These are phyloP conservation scores for Drosophila acutilabella DNA, from an alignment of 2,888 invertebrate genomes.

Conservation along the genomic window DNA sequence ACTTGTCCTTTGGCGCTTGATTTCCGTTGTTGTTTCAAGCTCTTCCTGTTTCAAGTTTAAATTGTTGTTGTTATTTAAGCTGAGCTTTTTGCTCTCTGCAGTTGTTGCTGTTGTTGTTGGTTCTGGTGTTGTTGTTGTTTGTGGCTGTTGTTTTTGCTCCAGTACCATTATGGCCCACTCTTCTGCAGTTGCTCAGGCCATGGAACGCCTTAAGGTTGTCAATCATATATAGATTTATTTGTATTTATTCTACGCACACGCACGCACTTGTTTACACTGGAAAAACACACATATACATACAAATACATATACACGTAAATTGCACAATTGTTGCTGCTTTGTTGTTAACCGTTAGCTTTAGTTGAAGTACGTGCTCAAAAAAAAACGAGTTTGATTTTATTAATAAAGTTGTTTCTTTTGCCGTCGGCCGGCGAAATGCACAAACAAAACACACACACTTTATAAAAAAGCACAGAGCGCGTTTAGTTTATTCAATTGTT, in stretches of 20 bases:
- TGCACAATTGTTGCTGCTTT: constrained; percentile 22
- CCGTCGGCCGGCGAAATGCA: constrained; percentile 62
- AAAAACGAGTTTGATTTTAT: constrained; percentile 24
- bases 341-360: constrained; percentile 32
- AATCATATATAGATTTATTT: background rate
- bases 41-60: constrained; percentile 53
- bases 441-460: constrained; percentile 32
- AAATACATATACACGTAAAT: constrained; percentile 4
- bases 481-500: constrained; percentile 1
- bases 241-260: constrained; percentile 2
- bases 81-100: constrained; percentile 30
- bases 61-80: constrained; percentile 32
- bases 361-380: constrained; percentile 54
- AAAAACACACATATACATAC: constrained; percentile 14
- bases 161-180: constrained; percentile 80
- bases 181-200: constrained; percentile 50
- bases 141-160: constrained; percentile 74
- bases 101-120: constrained; percentile 26
- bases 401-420: constrained; percentile 37
- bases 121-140: constrained; percentile 39
- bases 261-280: constrained; percentile 35
- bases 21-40: constrained; percentile 31
- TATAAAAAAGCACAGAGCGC: constrained; percentile 37
- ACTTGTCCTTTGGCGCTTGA: constrained; percentile 48
- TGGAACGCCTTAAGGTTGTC: constrained; percentile 38